These are phyloP conservation scores for Spisula subtruncata DNA, from an alignment of 2,888 invertebrate species.

Conservation along the genomic window DNA sequence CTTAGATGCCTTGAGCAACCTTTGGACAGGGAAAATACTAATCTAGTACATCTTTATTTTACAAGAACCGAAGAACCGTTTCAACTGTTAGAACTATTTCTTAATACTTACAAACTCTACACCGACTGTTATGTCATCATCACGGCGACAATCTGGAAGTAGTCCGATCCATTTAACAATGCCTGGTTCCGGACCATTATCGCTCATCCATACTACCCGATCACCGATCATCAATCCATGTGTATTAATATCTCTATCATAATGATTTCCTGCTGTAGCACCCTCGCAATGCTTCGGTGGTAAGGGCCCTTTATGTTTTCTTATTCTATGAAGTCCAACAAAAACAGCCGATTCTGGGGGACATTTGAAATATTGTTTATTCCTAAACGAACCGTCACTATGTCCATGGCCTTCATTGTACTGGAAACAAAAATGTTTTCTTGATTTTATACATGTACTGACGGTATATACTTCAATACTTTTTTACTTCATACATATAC, in stretches of 20 bases:
- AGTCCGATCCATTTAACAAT: slow-evolving; percentile 89
- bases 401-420: slow-evolving; percentile 76
- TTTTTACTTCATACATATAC: too few relatives aligned
- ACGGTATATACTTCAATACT: too few relatives aligned
- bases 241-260: slow-evolving; percentile 32
- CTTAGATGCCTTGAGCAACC: too few relatives aligned
- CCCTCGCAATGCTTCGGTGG: slow-evolving; percentile 41
- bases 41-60: too few relatives aligned
- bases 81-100: too few relatives aligned
- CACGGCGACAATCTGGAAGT: slow-evolving; percentile 87
- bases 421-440: slow-evolving; percentile 57
- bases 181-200: slow-evolving; percentile 88
- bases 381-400: slow-evolving; percentile 79
- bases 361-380: slow-evolving; percentile 77
- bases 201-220: slow-evolving; percentile 89
- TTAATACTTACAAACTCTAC: slow-evolving; percentile 90
- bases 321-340: slow-evolving; percentile 79
- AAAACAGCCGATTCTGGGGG: slow-evolving; percentile 78
- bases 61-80: too few relatives aligned
- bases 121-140: slow-evolving; percentile 89
- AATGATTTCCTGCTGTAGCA: not conserved
- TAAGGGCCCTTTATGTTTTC: slow-evolving; percentile 63
- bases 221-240: slow-evolving; percentile 86
- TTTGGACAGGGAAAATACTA: too few relatives aligned
- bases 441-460: too few relatives aligned